Percentiles rank a stretch among this genome's conserved stretches.
These are phyloP conservation scores for Ursus arctos DNA, from an alignment of 2,113 vertebrate species.

Conservation along the genomic window DNA sequence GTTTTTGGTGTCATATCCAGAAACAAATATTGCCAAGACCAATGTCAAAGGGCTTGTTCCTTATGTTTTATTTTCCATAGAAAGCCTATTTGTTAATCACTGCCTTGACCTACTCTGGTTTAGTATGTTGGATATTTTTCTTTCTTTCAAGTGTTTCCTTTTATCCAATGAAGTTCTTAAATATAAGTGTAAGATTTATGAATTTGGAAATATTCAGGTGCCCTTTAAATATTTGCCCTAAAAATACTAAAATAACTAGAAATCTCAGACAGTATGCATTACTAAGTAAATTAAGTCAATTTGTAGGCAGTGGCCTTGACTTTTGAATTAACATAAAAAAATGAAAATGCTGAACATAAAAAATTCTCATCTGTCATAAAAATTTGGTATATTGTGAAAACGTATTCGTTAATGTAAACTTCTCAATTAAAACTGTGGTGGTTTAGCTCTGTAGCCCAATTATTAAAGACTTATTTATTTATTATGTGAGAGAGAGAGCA, in stretches of 20 bases:
- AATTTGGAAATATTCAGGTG: not conserved
- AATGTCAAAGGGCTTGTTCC: not conserved
- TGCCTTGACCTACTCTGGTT: not conserved
- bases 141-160: not conserved
- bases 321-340: conserved; percentile 34
- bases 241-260: not conserved
- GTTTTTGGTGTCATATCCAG: not conserved
- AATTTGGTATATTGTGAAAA: not conserved
- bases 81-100: not conserved
- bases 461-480: no score
- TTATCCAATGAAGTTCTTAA: not conserved
- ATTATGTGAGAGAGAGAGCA: no score
- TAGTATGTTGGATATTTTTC: not conserved
- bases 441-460: not conserved
- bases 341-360: not conserved
- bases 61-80: not conserved
- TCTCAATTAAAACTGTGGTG: not conserved
- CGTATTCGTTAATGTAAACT: not conserved
- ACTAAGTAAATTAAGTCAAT: not conserved
- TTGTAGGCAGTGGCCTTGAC: not conserved
- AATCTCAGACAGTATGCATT: not conserved
- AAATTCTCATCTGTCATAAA: not conserved
- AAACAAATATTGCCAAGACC: not conserved
- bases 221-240: not conserved
- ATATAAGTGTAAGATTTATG: not conserved